Base-by-base conservation (phyloP, 2,797 vertebrate species). In the Heliangelus exortis region DNA sequence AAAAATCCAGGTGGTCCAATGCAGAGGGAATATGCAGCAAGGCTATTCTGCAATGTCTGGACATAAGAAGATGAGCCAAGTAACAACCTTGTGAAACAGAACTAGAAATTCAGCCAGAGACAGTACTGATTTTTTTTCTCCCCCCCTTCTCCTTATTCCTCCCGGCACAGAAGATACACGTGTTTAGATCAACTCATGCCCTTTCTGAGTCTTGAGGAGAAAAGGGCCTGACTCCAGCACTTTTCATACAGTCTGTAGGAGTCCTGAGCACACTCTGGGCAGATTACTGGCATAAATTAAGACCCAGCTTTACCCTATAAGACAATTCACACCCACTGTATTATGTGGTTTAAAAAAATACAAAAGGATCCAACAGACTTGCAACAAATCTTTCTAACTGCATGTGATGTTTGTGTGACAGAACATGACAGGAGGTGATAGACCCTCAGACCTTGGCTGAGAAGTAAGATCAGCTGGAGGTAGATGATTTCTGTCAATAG, bases 401-500 rank as follows among this genome's bases (percentile, higher is more conserved):
- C 8, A 4, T 61, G 69, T 79, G 84, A 51, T 91, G 76, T 92
- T 95, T 61, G 65, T 89, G 25, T 63, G 94, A 69, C 51, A 92
- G 97, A 84, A 87, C 67, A 50, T 94, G 94, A 96, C 3, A 33
- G 78, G 83, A 94, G 54, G 57, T 89, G 89, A 96, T 92, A 96
- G 94, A 95, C 28, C 89, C 73, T 41, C 69, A 91, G 87, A 87
- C 81, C 84, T 93, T 85, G 89, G 92, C 69, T 77, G 36, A 79
- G 93, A 79, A 95, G 93, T 83, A 69, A 84, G 53, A 92, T 82
- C 79, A 93, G 82, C 77, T 92, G 76, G 75, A 87, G 92, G 73
- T 67, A 82, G 84, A 94, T 96, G 78, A 94, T 87, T 97, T 93
- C 74, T 68, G 94, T 91, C 85, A 95, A 90, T 6, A 89, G 95